Evolutionary conservation across 2,797 vertebrate genomes (phyloP).

Genomic region (Mormyrops boulengeri): DNA sequence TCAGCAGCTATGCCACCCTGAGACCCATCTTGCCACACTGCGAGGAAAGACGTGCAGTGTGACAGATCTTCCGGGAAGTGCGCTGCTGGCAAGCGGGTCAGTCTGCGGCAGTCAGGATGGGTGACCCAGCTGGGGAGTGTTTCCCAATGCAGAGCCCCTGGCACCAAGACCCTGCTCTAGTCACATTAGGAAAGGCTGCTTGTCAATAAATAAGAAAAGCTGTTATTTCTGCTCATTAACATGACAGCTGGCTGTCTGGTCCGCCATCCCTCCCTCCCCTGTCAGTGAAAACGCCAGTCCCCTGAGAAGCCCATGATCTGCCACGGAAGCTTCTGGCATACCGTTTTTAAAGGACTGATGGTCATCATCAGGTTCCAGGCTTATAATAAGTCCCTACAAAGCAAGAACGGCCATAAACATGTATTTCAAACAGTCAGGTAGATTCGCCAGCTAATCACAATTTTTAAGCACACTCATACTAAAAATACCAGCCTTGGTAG

Average conservation of each 20-base stretch:
- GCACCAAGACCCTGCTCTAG: neutral
- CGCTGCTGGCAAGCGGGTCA: neutral
- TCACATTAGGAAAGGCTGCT: neutral
- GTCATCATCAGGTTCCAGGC: neutral
- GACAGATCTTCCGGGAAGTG: neutral
- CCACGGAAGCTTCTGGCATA: neutral
- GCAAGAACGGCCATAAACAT: neutral
- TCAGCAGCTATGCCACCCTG: neutral
- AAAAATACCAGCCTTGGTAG: neutral
- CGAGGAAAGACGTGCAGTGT: neutral
- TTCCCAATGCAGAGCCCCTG: neutral
- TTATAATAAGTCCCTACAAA: neutral
- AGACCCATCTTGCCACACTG: neutral
- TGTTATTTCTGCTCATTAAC: constrained; percentile 1
- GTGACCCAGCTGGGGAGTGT: neutral
- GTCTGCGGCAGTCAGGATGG: neutral
- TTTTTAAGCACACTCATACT: neutral
- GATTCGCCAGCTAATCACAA: neutral
- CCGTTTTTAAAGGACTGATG: neutral
- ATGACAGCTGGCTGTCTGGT: neutral
- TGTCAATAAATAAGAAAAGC: neutral
- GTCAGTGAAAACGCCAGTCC: neutral
- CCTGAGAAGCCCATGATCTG: neutral
- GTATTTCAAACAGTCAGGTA: neutral
- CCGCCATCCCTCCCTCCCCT: neutral